These are phyloP conservation scores for Monodelphis domestica DNA, from an alignment of 2,797 vertebrate genomes.

Conservation along the genomic window DNA sequence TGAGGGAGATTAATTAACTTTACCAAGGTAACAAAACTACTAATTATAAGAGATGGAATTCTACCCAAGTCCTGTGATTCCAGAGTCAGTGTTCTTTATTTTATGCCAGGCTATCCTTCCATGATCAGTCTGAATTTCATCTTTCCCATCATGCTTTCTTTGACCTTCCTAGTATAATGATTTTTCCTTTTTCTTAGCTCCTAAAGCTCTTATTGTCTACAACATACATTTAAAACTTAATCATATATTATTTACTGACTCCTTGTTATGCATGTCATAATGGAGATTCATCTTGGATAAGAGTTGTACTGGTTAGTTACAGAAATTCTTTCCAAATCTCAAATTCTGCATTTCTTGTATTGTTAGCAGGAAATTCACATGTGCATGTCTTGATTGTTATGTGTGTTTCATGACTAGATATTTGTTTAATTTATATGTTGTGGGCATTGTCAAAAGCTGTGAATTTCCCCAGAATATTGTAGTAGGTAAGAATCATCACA, in stretches of 20 bases:
- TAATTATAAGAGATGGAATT: neutral
- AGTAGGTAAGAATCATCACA: neutral
- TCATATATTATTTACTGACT: neutral
- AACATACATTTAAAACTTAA: neutral
- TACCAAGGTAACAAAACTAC: neutral
- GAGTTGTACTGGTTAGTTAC: neutral
- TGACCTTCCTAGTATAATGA: neutral
- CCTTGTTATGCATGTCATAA: neutral
- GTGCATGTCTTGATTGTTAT: neutral
- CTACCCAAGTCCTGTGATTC: neutral
- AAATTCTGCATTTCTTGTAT: neutral
- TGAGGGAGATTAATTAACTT: neutral
- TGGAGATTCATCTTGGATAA: neutral
- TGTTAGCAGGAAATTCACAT: neutral
- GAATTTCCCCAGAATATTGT: too few species aligned
- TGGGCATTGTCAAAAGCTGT: too few species aligned
- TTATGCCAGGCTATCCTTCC: neutral
- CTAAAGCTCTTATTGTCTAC: neutral
- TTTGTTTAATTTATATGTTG: too few species aligned
- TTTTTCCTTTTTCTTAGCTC: neutral
- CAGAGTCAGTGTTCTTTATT: neutral
- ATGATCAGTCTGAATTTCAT: neutral
- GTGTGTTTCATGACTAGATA: neutral
- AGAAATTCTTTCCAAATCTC: neutral
- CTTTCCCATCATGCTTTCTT: neutral